Evolutionary conservation across 2,113 vertebrate species (phyloP).

Genomic region (Crotalus tigris): DNA sequence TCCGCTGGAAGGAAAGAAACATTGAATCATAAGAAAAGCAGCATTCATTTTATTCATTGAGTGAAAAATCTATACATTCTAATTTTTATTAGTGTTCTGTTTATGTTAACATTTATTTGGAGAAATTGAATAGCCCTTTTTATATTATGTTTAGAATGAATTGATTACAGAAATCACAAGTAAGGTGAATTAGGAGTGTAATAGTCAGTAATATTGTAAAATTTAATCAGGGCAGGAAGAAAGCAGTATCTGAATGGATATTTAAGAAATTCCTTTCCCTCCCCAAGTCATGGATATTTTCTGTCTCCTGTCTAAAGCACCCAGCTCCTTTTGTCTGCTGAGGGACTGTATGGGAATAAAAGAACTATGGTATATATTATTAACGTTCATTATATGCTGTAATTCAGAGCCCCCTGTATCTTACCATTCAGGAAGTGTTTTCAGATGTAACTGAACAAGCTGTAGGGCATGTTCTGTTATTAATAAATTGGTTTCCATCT

Average conservation of each 20-base stretch:
- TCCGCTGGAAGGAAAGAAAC: neutral
- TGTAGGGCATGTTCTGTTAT: slow-evolving; percentile 43
- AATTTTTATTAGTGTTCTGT: neutral
- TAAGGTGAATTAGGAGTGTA: neutral
- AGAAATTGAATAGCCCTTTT: neutral
- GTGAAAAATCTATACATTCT: neutral
- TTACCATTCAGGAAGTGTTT: slow-evolving; percentile 38
- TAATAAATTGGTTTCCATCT: slow-evolving; percentile 56
- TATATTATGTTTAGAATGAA: neutral
- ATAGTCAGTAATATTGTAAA: neutral
- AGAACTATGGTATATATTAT: slow-evolving; percentile 5
- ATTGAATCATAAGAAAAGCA: neutral
- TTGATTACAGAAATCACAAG: neutral
- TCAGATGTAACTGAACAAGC: slow-evolving; percentile 34
- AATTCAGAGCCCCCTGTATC: slow-evolving; percentile 6
- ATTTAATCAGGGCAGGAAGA: neutral
- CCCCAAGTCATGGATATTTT: neutral
- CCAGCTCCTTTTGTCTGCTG: neutral
- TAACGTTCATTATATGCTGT: slow-evolving; percentile 36
- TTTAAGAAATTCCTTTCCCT: neutral
- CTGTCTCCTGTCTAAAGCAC: neutral
- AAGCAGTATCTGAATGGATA: neutral
- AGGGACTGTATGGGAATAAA: slow-evolving; percentile 32
- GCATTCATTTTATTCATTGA: neutral
- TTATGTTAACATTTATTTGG: neutral